Percentiles rank a stretch among this genome's conserved stretches.
phyloP scores from a whole-genome alignment of 53 echinoderm and acorn worm genomes.

The Stichopus horrens region DNA sequence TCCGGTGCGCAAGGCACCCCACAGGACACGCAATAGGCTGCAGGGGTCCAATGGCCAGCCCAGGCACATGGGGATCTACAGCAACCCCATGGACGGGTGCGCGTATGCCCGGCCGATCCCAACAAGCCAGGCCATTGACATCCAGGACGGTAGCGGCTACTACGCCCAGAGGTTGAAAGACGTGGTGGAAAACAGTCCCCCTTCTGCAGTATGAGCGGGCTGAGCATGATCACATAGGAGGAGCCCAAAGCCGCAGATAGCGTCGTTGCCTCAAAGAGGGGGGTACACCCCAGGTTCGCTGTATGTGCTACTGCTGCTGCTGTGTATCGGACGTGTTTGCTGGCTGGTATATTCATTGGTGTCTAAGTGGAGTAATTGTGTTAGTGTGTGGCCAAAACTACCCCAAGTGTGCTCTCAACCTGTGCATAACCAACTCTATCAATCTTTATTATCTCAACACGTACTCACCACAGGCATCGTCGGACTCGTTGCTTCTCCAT shows the following conservation, averaged over 20 bases:
- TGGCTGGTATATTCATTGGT: slow-evolving; percentile 2
- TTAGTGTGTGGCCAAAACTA: slow-evolving; percentile 28
- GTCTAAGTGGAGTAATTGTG: background rate
- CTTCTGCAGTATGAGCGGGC: slow-evolving; percentile 63
- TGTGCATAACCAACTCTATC: background rate
- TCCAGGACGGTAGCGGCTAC: slow-evolving; percentile 48
- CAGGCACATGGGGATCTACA: slow-evolving; percentile 55
- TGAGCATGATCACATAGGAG: background rate
- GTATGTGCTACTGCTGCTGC: background rate
- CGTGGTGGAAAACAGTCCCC: slow-evolving; percentile 70
- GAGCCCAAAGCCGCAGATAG: background rate
- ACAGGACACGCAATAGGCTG: slow-evolving; percentile 54
- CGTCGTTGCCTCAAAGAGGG: background rate
- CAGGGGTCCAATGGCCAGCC: slow-evolving; percentile 48
- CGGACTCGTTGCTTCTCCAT: background rate
- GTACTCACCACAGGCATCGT: no score
- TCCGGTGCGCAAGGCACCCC: slow-evolving; percentile 54
- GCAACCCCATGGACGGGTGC: slow-evolving; percentile 51
- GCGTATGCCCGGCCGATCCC: background rate
- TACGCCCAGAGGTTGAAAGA: slow-evolving; percentile 68
- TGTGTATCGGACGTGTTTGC: background rate
- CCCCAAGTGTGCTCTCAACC: background rate
- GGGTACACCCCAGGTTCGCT: background rate
- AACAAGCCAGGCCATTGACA: slow-evolving; percentile 41
- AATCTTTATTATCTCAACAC: no score